Conservation (phyloP, 92 coral and sea anemone genomes). For the Muricea muricata region DNA sequence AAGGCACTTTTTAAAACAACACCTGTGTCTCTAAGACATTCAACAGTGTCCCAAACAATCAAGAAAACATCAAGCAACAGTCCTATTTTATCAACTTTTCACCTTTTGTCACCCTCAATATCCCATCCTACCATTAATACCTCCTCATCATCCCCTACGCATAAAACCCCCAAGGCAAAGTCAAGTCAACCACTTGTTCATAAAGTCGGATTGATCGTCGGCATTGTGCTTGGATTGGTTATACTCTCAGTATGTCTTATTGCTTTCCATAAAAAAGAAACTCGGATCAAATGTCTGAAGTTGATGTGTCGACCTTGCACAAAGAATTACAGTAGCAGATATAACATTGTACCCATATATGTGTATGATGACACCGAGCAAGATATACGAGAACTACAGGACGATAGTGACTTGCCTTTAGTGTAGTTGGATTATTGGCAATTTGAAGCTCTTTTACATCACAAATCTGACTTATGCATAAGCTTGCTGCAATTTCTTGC, state of each 20-base stretch:
- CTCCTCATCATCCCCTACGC: not conserved
- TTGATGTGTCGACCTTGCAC: constrained; percentile 27
- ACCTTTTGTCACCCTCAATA: not conserved
- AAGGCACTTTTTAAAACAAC: not conserved
- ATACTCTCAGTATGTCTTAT: constrained; percentile 22
- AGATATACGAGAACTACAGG: constrained; percentile 35
- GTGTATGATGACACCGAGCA: constrained; percentile 40
- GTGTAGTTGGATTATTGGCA: not conserved
- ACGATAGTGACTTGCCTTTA: constrained; percentile 43
- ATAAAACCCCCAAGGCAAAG: not conserved
- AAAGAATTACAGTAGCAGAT: constrained; percentile 40
- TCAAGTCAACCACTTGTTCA: not conserved
- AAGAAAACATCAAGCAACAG: not conserved
- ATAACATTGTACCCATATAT: constrained; percentile 45
- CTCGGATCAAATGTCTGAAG: constrained; percentile 17
- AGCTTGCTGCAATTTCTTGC: too few relatives aligned
- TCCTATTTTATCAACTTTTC: not conserved
- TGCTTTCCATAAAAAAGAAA: constrained; percentile 33
- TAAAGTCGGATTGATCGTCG: constrained; percentile 31
- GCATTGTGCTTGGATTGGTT: constrained; percentile 11
- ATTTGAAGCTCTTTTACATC: too few relatives aligned
- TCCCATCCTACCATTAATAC: not conserved
- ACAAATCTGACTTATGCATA: too few relatives aligned
- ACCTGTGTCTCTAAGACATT: too few relatives aligned
- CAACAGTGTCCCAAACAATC: not conserved